phyloP scores from a whole-genome alignment of 2,797 vertebrate species.

The Mastacembelus armatus region DNA sequence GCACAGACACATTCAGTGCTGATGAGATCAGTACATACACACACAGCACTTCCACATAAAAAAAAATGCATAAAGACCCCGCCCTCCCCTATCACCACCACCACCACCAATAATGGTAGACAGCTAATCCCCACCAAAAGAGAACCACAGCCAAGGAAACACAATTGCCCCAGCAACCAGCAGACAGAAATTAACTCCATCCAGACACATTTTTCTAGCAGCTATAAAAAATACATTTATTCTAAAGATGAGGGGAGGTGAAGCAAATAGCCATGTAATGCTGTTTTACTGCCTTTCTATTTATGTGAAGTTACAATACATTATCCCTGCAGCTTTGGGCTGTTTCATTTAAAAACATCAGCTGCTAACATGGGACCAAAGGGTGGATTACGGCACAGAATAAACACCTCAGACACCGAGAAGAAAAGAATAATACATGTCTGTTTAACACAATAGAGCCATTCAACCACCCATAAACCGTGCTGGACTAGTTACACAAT shows the following conservation, averaged over 20 bases:
- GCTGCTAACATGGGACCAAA: constrained; percentile 58
- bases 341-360: constrained; percentile 53
- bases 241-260: constrained; percentile 24
- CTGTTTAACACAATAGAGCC: constrained; percentile 67
- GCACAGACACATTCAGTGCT: constrained; percentile 19
- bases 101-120: constrained; percentile 58
- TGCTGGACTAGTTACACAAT: constrained; percentile 38
- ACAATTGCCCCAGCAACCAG: constrained; percentile 52
- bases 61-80: constrained; percentile 72
- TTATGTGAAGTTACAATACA: constrained; percentile 10
- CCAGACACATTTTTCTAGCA: constrained; percentile 26
- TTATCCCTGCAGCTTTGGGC: constrained; percentile 12
- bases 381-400: constrained; percentile 61
- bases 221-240: constrained; percentile 31
- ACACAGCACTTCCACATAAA: constrained; percentile 51
- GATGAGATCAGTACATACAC: constrained; percentile 5
- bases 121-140: constrained; percentile 61
- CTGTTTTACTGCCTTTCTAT: constrained; percentile 13
- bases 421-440: constrained; percentile 62
- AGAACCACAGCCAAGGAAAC: constrained; percentile 51
- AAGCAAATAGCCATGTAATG: constrained; percentile 28
- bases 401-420: constrained; percentile 63
- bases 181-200: constrained; percentile 46
- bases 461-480: constrained; percentile 56
- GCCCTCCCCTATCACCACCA: too few relatives aligned